Base-by-base conservation (phyloP, 2,888 invertebrate species). In the Aricia artaxerxes region DNA sequence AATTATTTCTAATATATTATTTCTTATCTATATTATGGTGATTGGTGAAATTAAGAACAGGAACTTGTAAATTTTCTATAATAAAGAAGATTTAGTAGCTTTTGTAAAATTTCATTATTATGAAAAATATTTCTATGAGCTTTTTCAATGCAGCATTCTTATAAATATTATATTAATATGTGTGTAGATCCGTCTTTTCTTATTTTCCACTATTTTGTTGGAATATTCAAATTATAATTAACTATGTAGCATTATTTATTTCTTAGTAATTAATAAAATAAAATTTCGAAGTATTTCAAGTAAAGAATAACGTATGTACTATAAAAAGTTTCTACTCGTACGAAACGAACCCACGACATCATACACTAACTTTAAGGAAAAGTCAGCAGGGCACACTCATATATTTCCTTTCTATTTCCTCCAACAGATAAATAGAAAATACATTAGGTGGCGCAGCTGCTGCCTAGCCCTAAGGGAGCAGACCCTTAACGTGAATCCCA, bases 401-500 rank as follows among this genome's bases (percentile, higher is more conserved):
- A 73, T 61, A 78, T 78, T 79, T 76, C 61, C 78, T 31, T 78
- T 79, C 77, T 49, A 78, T 80, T 78, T 64, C 88, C 88, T 88
- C 87, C 89, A 91, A 91, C 88, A 91, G 93, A 94, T 93, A 93
- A 93, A 93, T 93, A 91, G 91, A 88, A 89, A 90, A 88, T 87
- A 85, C 91, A 93, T 93, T 93, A 93, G 91, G 91, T 87, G 86
- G 83, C 91, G 85, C 94, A 94, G 92, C 93, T 94, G 94, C 85
- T 85, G 86, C 84, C 80, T 80, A 84, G 86, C 89, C 92, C 93
- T 91, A 84, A 83, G 94, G 94, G 93, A 93, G 87, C 89, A 91
- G 24, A 92, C 94, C 94, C 94, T 92, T 88, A 91, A 88, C 91
- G 92, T 92, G 91, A 91, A 90, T 90, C 92, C 93, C 91, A 88